phyloP scores from a whole-genome alignment of 2,797 vertebrate genomes.

The Crenuchus spilurus region DNA sequence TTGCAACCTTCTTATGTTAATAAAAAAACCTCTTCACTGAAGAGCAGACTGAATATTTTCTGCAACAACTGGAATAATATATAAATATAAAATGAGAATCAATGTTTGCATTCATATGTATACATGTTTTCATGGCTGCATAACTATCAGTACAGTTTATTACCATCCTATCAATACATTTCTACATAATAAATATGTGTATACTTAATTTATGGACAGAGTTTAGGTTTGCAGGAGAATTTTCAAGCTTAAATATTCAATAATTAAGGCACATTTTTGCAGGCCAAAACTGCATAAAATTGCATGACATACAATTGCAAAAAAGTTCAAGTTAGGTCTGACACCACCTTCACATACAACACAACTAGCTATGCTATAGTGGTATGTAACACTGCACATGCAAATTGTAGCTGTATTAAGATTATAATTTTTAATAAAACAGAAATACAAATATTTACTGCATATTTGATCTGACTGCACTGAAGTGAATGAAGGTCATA shows the following conservation, averaged over 20 bases:
- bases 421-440: neutral
- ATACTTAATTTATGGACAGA: neutral
- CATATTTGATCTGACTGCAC: neutral
- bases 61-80: conserved; percentile 23
- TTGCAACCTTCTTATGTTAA: neutral
- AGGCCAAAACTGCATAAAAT: neutral
- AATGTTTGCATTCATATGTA: neutral
- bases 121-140: neutral
- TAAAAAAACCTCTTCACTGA: conserved; percentile 46
- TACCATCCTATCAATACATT: neutral
- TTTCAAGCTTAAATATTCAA: neutral
- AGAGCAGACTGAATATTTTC: conserved; percentile 25
- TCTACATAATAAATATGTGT: neutral
- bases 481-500: neutral
- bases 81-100: conserved; percentile 42
- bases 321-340: neutral
- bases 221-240: neutral
- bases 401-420: neutral
- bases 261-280: conserved; percentile 34
- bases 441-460: neutral
- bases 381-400: neutral
- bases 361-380: neutral
- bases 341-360: neutral
- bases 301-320: neutral
- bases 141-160: conserved; percentile 2